Conservation (phyloP, 2,888 invertebrate genomes). For the Pyrrhosoma nymphula region DNA sequence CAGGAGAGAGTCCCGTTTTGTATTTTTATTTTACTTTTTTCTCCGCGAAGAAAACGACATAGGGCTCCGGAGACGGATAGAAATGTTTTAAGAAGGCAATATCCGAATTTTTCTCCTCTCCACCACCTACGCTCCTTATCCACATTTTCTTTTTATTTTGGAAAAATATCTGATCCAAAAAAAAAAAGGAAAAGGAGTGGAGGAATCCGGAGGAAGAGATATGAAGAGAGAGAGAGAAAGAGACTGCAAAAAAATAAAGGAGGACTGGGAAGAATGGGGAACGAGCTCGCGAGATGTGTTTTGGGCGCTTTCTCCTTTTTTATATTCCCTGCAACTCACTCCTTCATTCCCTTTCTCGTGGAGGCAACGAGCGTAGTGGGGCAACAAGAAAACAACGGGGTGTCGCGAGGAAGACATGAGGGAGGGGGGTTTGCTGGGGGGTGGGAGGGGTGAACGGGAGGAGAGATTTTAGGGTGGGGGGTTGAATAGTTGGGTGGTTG, state of each 20-base stretch:
- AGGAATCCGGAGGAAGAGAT: not conserved
- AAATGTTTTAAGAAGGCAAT: not conserved
- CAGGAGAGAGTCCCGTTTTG: no score
- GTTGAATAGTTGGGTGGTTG: not conserved
- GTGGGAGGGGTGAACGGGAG: no score
- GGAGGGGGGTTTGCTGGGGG: not conserved
- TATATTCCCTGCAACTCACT: not conserved
- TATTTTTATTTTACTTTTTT: not conserved
- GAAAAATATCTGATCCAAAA: not conserved
- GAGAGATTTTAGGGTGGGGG: not conserved
- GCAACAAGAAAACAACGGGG: not conserved
- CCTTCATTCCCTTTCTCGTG: no score
- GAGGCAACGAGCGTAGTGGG: not conserved
- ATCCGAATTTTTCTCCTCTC: not conserved
- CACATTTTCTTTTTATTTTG: not conserved
- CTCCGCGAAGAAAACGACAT: not conserved
- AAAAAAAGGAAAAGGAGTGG: not conserved
- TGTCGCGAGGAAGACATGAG: not conserved
- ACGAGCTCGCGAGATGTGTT: not conserved
- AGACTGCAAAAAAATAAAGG: not conserved
- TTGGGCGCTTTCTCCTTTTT: slow-evolving; percentile 1
- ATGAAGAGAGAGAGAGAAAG: no score
- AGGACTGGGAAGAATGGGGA: not conserved
- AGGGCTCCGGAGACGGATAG: not conserved
- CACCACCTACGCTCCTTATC: not conserved